Conservation (phyloP, 2,888 invertebrate species). For the Acholoe squamosa region DNA sequence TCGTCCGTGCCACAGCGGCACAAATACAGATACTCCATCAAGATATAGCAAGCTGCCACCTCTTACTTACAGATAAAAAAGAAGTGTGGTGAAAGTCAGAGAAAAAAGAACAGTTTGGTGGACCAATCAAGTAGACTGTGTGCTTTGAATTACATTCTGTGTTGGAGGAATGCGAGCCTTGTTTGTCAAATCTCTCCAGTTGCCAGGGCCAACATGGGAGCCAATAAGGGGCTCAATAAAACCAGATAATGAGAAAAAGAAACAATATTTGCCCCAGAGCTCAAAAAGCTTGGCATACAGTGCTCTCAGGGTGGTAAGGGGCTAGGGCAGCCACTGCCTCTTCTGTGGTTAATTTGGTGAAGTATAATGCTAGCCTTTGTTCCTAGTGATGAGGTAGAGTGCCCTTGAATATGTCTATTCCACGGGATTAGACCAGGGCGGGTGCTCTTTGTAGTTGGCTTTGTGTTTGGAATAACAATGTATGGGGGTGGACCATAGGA, state of each 20-base stretch:
- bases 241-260: conserved; percentile 58
- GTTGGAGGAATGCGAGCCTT: background rate
- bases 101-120: background rate
- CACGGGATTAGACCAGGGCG: background rate
- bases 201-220: background rate
- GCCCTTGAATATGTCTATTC: conserved; percentile 38
- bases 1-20: no score
- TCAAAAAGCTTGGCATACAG: conserved; percentile 58
- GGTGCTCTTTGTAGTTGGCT: conserved; percentile 6
- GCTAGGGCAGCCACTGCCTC: background rate
- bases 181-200: conserved; percentile 42
- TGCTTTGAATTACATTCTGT: conserved; percentile 43
- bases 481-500: background rate
- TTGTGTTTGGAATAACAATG: conserved; percentile 4
- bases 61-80: conserved; percentile 7
- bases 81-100: background rate
- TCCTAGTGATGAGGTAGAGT: conserved; percentile 11
- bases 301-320: background rate
- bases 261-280: conserved; percentile 49
- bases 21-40: no score
- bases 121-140: conserved; percentile 53
- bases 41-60: background rate
- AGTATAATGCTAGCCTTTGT: conserved; percentile 23
- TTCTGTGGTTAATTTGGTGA: conserved; percentile 34
- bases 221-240: conserved; percentile 44